Base-by-base conservation (phyloP, 2,888 invertebrate species). In the Odontomyia ornata region DNA sequence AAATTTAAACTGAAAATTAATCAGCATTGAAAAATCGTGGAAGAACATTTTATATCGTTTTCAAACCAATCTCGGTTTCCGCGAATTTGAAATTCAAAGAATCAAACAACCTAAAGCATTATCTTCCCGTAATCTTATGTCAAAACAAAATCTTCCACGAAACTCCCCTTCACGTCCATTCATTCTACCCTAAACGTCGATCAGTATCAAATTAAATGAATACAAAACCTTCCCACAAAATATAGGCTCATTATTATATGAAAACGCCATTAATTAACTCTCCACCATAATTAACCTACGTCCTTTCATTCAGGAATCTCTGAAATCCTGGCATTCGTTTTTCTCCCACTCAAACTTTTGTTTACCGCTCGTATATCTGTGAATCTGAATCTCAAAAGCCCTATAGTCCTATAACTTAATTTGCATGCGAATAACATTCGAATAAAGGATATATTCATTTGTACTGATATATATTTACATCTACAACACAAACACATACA, bases 241-340 rank as follows among this genome's bases (percentile, higher is more conserved):
- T 47, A 47, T 69, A 25, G 46, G 1, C 30, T 46, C 69, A 69
- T 69, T 73, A 52, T 73, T 43, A 25, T 73, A 57, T 23, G 57
- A 73, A 73, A 72, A 36, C 23, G 21, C 43, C 73, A 73, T 73
- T 60, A 73, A 73, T 73, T 73, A 73, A 73, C 73, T 60, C 52
- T 57, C 36, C 36, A 73, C 73, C 73, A 28, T 57, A 73, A 73
- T 73, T 73, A 73, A 73, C 73, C 73, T 28, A 36, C 46, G 23
- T 65, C 7, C 5, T n/a, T n/a, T 4, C 52, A 52, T 4, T 52
- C 52, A 52, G 52, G 4, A n/a, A 52, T 52, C n/a, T 9, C 52
- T 18, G 65, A 36, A 36, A 36, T 36, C 36, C 36, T 36, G 7
- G 13, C n/a, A n/a, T 47, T 47, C 47, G 11, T 69, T 23, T 69